Evolutionary conservation across 2,113 vertebrate genomes (phyloP), one percentile per base, ranked within the genome.

Genomic region (Rana temporaria): DNA sequence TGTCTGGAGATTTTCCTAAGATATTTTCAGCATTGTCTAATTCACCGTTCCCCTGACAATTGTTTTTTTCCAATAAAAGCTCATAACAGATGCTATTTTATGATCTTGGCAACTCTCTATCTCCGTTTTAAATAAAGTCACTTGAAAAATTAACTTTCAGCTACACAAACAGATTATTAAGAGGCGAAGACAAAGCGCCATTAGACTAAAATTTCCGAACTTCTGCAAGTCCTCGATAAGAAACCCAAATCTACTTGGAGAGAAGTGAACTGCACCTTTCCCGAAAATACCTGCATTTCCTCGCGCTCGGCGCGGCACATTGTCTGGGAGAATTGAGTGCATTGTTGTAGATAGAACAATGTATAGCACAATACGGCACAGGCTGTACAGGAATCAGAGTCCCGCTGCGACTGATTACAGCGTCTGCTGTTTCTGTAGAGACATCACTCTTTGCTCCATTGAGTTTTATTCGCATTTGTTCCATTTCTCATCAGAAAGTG

Each of bases 401-500:
- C 48, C 78, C 78, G 56, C 67, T 62, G 78, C 52, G 78, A 19
- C 65, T 79, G 78, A 59, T 79, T 67, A 57, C 30, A 60, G n/a
- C n/a, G 66, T 55, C 53, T 60, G 66, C n/a, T 80, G 20, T 71
- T 60, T 78, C 48, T 78, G 62, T 66, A 30, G 62, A 66, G 62
- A 66, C 62, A 53, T 78, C 24, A 68, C 55, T 71, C 66, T 81
- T 59, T 80, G 66, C 32, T 71, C 57, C 67, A 63, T 71, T 81
- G 67, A 70, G 67, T 81, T 81, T 72, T 70, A 81, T 71, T 72
- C 55, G 14, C 53, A 60, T 62, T 48, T 63, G 15, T 72, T 71
- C 68, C 32, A 63, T 70, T 55, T 48, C 79, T 81, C 79, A 30
- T 80, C 64, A 26, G 48, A 48, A 30, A 20, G 11, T 26, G 64